Evolutionary conservation across 1,140 invertebrate genomes (phyloP), one percentile per base, ranked within the genome.

Genomic region (Plectrocnemia conspersa): DNA sequence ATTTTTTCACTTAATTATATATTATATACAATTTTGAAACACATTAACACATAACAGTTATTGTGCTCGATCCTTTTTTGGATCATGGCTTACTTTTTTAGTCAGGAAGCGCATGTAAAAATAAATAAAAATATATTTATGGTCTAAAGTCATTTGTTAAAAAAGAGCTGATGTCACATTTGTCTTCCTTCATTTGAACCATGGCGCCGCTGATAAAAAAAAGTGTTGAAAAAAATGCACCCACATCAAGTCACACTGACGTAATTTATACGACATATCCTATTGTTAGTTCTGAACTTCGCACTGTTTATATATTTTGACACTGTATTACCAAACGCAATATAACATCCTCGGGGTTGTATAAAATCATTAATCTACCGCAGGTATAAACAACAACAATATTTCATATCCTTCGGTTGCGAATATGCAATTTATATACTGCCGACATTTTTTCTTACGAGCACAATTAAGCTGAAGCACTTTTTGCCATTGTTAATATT

Each of bases 361-460:
- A 53, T 48, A 53, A 42, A 53, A 53, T 27, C 42, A 58, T 58
- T 58, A 38, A 58, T 58, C 23, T 52, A 29, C 19, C 32, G 33
- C 36, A 21, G 11, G n/a, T 38, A 47, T 13, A 38, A 50, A 50
- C 33, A 18, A 50, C 32, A 19, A 29, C 22, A 36, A 50, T 50
- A 50, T 50, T 50, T 52, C 29, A 52, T 42, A 52, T 52, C 36
- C 24, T 40, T 6, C 19, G 41, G 18, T 44, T 44, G 23, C 22
- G 29, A 48, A 48, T 27, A 48, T 48, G 46, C 46, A 48, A 48
- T 48, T 48, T 48, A 48, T 48, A 35, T 33, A 6, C 15, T 32
- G 29, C 29, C 16, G 46, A 48, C 24, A 29, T 47, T 48, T 48
- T 48, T 35, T 11, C 27, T 24, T 27, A 13, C 27, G 27, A 29